Conservation (phyloP, 2,888 invertebrate species). For the Lithosia quadra region DNA sequence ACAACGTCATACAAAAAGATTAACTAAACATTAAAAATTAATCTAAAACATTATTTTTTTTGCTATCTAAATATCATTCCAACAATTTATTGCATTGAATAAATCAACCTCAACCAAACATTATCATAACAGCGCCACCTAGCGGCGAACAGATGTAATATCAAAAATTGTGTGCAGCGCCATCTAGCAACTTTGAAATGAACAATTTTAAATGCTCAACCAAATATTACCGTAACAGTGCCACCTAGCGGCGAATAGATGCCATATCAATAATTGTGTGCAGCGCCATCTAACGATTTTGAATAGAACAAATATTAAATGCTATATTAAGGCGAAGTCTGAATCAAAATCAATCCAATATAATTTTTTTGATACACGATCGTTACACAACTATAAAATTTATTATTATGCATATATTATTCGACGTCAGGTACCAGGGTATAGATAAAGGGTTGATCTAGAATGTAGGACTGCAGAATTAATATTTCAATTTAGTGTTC, state of each 20-base stretch:
- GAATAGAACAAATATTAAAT: slow-evolving; percentile 6
- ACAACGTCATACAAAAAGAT: slow-evolving; percentile 29
- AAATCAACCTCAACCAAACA: slow-evolving; percentile 9
- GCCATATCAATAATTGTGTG: not conserved
- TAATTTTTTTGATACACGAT: not conserved
- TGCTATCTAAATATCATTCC: slow-evolving; percentile 39
- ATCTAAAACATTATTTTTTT: slow-evolving; percentile 40
- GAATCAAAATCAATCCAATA: not conserved
- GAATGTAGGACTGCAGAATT: no score
- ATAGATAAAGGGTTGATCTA: no score
- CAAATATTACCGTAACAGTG: slow-evolving; percentile 12
- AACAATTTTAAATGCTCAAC: slow-evolving; percentile 13
- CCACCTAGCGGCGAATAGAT: slow-evolving; percentile 19
- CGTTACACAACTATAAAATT: no score
- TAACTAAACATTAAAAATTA: slow-evolving; percentile 47
- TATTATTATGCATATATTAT: no score
- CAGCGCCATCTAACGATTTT: slow-evolving; percentile 20
- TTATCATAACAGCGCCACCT: slow-evolving; percentile 20
- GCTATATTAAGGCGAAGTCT: not conserved
- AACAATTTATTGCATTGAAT: slow-evolving; percentile 25
- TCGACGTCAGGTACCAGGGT: no score
- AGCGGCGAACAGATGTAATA: slow-evolving; percentile 12
- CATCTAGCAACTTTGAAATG: slow-evolving; percentile 17
- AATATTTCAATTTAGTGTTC: no score
- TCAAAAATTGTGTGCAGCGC: not conserved